Evolutionary conservation across 2,113 vertebrate genomes (phyloP).

Genomic region (Nesospiza acunhae): DNA sequence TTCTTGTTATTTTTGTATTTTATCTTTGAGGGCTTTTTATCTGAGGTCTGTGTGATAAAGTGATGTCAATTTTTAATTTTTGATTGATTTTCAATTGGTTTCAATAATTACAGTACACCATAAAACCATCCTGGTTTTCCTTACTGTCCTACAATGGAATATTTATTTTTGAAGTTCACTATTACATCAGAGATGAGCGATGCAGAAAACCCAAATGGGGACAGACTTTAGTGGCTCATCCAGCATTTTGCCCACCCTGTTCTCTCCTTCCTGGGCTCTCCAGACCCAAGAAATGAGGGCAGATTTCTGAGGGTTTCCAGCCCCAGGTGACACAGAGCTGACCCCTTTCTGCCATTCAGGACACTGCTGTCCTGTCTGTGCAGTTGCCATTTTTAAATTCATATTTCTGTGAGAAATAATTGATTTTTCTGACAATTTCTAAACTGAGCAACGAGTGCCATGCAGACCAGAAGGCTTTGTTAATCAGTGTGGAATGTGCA

Average conservation of each 20-base stretch:
- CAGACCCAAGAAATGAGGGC: neutral
- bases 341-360: neutral
- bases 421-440: neutral
- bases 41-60: neutral
- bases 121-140: neutral
- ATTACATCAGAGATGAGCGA: neutral
- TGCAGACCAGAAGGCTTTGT: neutral
- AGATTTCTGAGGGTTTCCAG: neutral
- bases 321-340: neutral
- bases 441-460: neutral
- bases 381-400: neutral
- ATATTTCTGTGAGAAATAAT: neutral
- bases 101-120: neutral
- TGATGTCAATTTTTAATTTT: neutral
- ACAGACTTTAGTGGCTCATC: fast-evolving
- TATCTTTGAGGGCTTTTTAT: neutral
- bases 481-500: neutral
- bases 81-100: neutral
- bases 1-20: neutral
- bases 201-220: neutral
- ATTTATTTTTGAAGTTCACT: neutral
- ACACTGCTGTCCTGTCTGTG: neutral
- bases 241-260: neutral
- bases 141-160: neutral
- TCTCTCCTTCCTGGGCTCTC: neutral